phyloP scores from a whole-genome alignment of 2,888 invertebrate genomes.

The Hetaerina titia region DNA sequence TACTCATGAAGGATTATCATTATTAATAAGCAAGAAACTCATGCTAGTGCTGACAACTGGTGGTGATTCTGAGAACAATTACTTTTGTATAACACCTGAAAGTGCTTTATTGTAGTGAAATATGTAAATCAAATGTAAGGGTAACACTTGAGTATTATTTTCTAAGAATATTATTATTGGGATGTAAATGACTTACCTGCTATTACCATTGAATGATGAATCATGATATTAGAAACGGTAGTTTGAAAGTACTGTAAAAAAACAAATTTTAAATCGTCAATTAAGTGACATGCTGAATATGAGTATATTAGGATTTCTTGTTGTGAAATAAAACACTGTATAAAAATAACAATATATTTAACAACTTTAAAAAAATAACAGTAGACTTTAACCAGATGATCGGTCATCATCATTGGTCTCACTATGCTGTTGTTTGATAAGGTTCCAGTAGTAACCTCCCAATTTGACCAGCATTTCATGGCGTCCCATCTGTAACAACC shows the following conservation, averaged over 20 bases:
- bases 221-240: neutral
- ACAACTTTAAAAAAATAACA: neutral
- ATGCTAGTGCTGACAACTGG: too few relatives aligned
- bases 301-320: too few relatives aligned
- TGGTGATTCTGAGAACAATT: too few relatives aligned
- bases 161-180: too few relatives aligned
- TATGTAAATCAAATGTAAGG: too few relatives aligned
- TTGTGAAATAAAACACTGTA: neutral
- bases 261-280: neutral
- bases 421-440: constrained; percentile 85
- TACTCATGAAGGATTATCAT: too few relatives aligned
- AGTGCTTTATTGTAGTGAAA: too few relatives aligned
- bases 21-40: too few relatives aligned
- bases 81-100: too few relatives aligned
- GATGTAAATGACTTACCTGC: neutral
- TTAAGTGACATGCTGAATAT: neutral
- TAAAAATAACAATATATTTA: constrained; percentile 26
- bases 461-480: constrained; percentile 88
- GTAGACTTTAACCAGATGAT: neutral
- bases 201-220: neutral
- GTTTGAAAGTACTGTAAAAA: neutral
- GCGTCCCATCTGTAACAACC: constrained; percentile 86
- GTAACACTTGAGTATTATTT: too few relatives aligned
- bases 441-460: constrained; percentile 91
- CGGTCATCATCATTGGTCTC: constrained; percentile 24